Base-by-base conservation (phyloP, 2,888 invertebrate species). In the Brenthis daphne region DNA sequence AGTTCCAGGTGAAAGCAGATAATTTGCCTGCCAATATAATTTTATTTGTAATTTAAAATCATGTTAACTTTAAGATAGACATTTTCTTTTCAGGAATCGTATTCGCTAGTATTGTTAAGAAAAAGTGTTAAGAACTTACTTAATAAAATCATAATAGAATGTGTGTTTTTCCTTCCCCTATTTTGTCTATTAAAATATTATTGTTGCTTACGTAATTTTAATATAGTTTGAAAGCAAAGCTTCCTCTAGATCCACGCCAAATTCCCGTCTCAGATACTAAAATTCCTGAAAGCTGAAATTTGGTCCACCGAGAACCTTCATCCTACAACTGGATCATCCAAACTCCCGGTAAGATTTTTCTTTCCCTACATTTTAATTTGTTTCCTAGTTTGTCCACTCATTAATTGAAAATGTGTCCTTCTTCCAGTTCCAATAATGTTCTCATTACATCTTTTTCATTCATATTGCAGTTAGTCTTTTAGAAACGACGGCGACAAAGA, bases 261-360 rank as follows among this genome's bases (percentile, higher is more conserved):
- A 80, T 83, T 90, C 92, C 90, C 88, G 91, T 88, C 90, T 85
- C 82, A 83, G 86, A 84, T 82, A 83, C 83, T 87, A 87, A 87
- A 85, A 86, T 82, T 91, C 89, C 92, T 89, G 89, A 77, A 84
- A 83, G 89, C 86, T 82, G 88, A 86, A 86, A 79, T 80, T 77
- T 82, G 85, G 82, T 86, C 89, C 89, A 87, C 76, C 88, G 89
- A 85, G 90, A 83, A 89, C 90, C 89, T 87, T 80, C 91, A 89
- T 89, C 90, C 92, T 85, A 85, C 91, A 87, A 88, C 87, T 80
- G 92, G 91, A 91, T 89, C 89, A 88, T 85, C 90, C 91, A 89
- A 83, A 80, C 71, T 92, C 92, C 93, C 81, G 92, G 93, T 93
- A 93, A 93, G 93, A 90, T 73, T 80, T 87, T 87, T 73, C 73